A percentile compares a stretch with the other conserved stretches of the same genome.
These are phyloP conservation scores for Lindbergichthys nudifrons DNA, from an alignment of 2,797 vertebrate genomes.

Conservation along the genomic window DNA sequence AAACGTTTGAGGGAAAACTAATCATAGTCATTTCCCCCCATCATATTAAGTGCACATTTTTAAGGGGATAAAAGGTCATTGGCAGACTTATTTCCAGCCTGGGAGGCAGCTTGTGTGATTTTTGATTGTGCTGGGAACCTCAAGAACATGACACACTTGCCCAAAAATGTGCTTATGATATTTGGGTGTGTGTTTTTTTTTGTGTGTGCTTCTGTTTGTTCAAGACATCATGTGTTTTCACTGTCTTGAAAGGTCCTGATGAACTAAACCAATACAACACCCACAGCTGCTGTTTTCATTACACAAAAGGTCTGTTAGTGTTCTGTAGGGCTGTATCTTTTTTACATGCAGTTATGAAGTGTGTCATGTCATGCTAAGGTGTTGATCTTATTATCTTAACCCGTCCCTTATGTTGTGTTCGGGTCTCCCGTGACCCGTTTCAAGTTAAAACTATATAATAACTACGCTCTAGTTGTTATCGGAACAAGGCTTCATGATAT, in stretches of 20 bases:
- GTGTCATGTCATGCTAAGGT: not conserved
- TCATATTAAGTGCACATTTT: conserved; percentile 59
- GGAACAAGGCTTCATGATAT: too few species aligned
- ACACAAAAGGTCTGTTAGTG: conserved; percentile 16
- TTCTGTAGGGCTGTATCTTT: conserved; percentile 1
- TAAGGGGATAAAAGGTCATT: conserved; percentile 59
- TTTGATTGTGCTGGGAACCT: conserved; percentile 41
- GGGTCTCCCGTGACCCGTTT: too few species aligned
- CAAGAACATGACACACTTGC: conserved; percentile 39
- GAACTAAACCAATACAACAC: conserved; percentile 42
- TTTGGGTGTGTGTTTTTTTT: conserved; percentile 16
- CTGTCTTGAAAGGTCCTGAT: conserved; percentile 30
- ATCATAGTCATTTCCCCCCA: conserved; percentile 60
- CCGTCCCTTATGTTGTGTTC: not conserved
- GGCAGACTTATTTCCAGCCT: conserved; percentile 56
- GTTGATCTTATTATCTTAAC: not conserved
- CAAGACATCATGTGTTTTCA: conserved; percentile 29
- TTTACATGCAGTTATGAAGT: not conserved
- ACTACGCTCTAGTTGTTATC: too few species aligned
- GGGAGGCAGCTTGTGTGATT: conserved; percentile 53
- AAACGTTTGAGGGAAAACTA: conserved; percentile 55
- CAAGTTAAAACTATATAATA: too few species aligned
- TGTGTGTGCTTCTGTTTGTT: not conserved
- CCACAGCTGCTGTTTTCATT: conserved; percentile 8
- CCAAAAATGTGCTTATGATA: conserved; percentile 29